Conservation (phyloP, 2,113 vertebrate genomes). For the Climacteris rufus region DNA sequence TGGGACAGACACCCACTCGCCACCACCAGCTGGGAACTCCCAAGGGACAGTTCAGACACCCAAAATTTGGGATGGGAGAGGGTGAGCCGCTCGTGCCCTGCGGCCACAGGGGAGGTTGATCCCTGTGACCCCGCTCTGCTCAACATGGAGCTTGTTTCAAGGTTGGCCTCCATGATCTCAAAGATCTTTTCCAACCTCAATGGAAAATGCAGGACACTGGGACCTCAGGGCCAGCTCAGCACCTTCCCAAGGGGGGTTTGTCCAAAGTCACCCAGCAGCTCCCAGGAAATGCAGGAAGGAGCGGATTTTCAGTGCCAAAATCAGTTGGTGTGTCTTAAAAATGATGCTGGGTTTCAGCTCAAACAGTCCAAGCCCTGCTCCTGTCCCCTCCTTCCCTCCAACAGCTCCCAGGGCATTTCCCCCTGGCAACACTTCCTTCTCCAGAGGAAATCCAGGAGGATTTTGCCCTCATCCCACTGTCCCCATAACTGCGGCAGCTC, state of each 20-base stretch:
- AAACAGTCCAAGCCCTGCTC: neutral
- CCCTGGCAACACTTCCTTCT: neutral
- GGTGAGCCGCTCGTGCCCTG: neutral
- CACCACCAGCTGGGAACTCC: neutral
- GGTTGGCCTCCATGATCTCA: neutral
- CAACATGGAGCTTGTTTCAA: neutral
- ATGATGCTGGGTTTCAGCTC: neutral
- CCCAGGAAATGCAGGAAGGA: neutral
- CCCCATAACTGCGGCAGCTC: rapidly evolving
- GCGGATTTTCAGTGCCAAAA: neutral
- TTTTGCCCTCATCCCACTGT: rapidly evolving
- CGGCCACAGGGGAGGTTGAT: neutral
- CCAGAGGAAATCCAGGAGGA: neutral
- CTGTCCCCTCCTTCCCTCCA: neutral
- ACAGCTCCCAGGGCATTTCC: neutral
- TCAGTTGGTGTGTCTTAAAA: neutral
- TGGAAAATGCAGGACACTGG: neutral
- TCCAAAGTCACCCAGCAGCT: neutral
- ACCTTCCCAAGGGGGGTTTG: neutral
- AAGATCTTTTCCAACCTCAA: neutral
- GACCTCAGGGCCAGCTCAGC: neutral
- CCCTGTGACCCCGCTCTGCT: neutral
- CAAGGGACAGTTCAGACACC: neutral
- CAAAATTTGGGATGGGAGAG: neutral
- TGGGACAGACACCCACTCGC: neutral